phyloP scores from a whole-genome alignment of 2,113 vertebrate genomes.

The Marmota flaviventris region DNA sequence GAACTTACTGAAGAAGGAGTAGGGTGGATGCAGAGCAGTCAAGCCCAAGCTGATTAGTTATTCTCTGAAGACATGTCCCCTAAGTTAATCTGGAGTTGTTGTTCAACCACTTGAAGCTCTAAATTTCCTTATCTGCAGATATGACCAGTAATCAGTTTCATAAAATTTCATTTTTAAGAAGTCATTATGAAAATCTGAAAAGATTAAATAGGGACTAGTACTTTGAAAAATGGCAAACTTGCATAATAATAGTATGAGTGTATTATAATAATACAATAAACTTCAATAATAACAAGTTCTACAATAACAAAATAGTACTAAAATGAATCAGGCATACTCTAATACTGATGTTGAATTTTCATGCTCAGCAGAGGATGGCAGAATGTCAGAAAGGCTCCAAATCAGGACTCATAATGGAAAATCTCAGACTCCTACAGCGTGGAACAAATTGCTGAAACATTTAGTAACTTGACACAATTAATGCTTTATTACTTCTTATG shows the following conservation, averaged over 20 bases:
- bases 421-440: neutral
- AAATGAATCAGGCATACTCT: neutral
- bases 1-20: neutral
- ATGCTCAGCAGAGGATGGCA: neutral
- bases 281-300: neutral
- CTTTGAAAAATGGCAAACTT: neutral
- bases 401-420: neutral
- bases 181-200: neutral
- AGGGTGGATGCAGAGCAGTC: neutral
- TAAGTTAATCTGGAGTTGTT: conserved; percentile 9
- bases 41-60: neutral
- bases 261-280: neutral
- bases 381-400: neutral
- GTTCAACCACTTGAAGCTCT: neutral
- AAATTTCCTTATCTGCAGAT: neutral
- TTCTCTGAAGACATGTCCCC: neutral
- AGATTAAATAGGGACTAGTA: neutral
- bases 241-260: neutral
- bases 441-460: neutral
- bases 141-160: neutral
- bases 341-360: neutral
- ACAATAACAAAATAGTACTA: neutral
- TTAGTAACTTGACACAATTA: neutral
- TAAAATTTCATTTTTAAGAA: conserved; percentile 13
- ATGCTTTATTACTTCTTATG: neutral